phyloP scores from a whole-genome alignment of 2,888 invertebrate genomes.

The Drosophila pseudotalamancana region DNA sequence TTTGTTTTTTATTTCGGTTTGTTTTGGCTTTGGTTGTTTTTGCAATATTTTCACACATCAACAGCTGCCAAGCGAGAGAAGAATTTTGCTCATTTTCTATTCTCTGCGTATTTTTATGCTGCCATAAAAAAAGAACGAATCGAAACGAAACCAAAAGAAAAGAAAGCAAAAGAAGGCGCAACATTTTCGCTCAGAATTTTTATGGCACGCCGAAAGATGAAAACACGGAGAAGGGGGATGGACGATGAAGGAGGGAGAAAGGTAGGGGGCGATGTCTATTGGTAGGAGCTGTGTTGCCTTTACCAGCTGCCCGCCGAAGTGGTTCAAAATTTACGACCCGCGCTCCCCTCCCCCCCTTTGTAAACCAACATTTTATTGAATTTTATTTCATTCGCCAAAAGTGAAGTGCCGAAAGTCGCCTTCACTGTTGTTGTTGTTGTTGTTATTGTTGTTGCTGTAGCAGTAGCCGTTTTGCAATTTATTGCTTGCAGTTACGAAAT shows the following conservation, averaged over 20 bases:
- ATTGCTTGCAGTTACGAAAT: conserved; percentile 78
- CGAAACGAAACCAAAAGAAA: conserved; percentile 8
- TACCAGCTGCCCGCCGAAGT: conserved; percentile 61
- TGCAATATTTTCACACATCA: conserved; percentile 70
- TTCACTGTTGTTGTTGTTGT: conserved; percentile 23
- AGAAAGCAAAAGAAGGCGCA: conserved; percentile 53
- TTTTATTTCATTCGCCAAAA: conserved; percentile 67
- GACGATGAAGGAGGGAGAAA: not conserved
- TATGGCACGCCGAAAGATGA: conserved; percentile 33
- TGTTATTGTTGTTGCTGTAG: conserved; percentile 35
- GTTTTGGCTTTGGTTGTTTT: conserved; percentile 1
- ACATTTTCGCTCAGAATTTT: conserved; percentile 57
- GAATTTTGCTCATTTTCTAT: conserved; percentile 52
- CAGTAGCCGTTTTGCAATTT: conserved; percentile 66
- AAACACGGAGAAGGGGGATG: not conserved
- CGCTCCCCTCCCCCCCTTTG: not conserved
- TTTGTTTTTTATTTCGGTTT: conserved; percentile 2
- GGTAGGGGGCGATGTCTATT: not conserved
- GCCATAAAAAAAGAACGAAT: conserved; percentile 35
- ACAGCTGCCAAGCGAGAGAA: conserved; percentile 41
- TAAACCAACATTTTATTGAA: conserved; percentile 66
- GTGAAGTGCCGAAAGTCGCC: conserved; percentile 59
- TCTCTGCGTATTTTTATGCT: conserved; percentile 61
- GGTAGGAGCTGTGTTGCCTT: conserved; percentile 42
- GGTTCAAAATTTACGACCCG: conserved; percentile 72